These are phyloP conservation scores for Aradophagus sp. DNA, from an alignment of 1,140 invertebrate genomes.

Conservation along the genomic window DNA sequence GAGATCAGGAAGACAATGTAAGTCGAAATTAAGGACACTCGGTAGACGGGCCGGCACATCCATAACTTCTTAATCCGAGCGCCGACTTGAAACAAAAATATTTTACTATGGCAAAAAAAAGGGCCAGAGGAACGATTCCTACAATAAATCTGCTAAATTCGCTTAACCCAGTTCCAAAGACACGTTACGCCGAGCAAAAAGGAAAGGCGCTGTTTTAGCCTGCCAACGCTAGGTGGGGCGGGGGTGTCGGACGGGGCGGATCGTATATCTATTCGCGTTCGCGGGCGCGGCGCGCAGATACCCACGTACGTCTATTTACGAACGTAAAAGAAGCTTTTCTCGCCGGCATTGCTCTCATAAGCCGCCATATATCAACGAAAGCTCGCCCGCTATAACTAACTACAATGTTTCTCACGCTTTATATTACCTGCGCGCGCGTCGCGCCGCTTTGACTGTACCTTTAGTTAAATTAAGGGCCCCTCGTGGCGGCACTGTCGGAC, in stretches of 20 bases:
- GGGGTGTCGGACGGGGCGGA: too few species aligned
- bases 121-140: conserved; percentile 33
- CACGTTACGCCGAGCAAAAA: conserved; percentile 25
- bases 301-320: conserved; percentile 45
- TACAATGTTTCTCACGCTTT: conserved; percentile 58
- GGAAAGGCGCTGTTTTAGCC: conserved; percentile 31
- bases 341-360: conserved; percentile 49
- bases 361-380: conserved; percentile 62
- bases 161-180: conserved; percentile 39
- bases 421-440: conserved; percentile 53
- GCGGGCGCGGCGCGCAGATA: conserved; percentile 26
- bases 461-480: conserved; percentile 63
- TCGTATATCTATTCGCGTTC: conserved; percentile 25
- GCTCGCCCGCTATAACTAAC: conserved; percentile 61
- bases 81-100: too few species aligned
- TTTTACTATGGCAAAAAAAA: too few species aligned
- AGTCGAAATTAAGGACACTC: too few species aligned
- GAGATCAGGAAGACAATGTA: too few species aligned
- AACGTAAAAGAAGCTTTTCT: conserved; percentile 59
- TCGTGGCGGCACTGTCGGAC: conserved; percentile 48
- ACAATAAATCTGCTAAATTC: conserved; percentile 36
- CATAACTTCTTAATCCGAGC: too few species aligned
- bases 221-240: too few species aligned
- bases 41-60: too few species aligned
- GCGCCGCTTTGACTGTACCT: conserved; percentile 35